Conservation (phyloP, 2,113 vertebrate genomes). For the Pimephales promelas region DNA sequence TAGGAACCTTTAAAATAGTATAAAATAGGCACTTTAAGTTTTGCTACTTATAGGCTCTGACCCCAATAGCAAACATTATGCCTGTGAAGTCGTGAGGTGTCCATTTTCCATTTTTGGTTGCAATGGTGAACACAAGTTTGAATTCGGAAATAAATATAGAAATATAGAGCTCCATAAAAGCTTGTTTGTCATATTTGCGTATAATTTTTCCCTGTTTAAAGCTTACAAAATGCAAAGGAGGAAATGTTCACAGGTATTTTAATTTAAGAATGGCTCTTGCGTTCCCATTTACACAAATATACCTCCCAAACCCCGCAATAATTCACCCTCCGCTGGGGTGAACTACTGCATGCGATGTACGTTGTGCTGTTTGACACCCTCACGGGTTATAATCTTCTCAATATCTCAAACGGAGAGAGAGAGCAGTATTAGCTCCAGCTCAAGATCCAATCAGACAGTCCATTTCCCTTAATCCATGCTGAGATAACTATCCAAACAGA, state of each 20-base stretch:
- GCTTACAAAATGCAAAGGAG: background rate
- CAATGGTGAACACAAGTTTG: background rate
- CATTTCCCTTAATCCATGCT: constrained; percentile 52
- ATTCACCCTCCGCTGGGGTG: background rate
- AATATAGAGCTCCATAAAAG: background rate
- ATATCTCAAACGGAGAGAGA: constrained; percentile 42
- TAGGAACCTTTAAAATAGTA: too few relatives aligned
- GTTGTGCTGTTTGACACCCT: constrained; percentile 7
- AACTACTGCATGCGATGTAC: constrained; percentile 9
- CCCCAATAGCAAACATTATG: background rate
- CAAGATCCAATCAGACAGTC: constrained; percentile 53
- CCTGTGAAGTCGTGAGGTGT: background rate
- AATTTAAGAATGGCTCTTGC: constrained; percentile 1
- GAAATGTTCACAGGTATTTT: background rate
- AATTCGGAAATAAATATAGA: too few relatives aligned
- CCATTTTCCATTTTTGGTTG: background rate
- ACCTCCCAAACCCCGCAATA: background rate
- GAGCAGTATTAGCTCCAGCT: constrained; percentile 39
- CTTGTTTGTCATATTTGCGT: background rate
- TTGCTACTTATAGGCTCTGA: background rate
- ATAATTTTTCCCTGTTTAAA: constrained; percentile 1
- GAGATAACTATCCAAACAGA: constrained; percentile 52
- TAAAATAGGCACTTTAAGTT: background rate
- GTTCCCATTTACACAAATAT: constrained; percentile 10
- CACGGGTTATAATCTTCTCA: constrained; percentile 38